Conservation (phyloP, 2,113 vertebrate genomes). For the Manacus vitellinus region DNA sequence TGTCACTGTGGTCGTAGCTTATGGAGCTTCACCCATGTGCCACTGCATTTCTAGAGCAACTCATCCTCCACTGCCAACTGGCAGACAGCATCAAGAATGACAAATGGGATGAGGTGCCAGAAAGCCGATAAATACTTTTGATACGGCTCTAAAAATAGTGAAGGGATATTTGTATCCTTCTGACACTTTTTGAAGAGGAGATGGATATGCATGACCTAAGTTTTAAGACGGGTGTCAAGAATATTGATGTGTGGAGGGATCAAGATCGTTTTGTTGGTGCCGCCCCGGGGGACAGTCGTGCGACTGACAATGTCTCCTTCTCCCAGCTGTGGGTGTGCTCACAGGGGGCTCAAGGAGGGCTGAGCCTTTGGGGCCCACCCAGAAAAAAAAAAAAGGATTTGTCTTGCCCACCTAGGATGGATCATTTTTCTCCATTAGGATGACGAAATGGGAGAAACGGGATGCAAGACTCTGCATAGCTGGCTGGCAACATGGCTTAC, state of each 20-base stretch:
- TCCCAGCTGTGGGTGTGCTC: background rate
- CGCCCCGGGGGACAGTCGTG: background rate
- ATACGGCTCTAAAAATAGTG: conserved; percentile 77
- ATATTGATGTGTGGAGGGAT: conserved; percentile 61
- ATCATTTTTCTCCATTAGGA: background rate
- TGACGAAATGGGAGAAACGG: background rate
- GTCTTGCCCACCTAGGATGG: background rate
- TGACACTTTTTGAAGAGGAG: conserved; percentile 71
- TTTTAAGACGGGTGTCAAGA: conserved; percentile 64
- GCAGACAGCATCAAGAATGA: conserved; percentile 53
- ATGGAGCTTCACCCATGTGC: background rate
- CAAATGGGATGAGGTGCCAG: conserved; percentile 72
- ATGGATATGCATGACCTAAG: conserved; percentile 76
- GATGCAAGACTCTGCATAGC: background rate
- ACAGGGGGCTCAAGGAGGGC: background rate
- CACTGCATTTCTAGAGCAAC: background rate
- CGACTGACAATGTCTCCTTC: conserved; percentile 59
- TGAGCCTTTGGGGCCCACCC: background rate
- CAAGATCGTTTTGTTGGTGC: conserved; percentile 55
- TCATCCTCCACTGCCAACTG: background rate
- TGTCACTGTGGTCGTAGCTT: background rate
- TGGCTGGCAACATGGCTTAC: background rate
- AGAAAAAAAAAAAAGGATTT: background rate
- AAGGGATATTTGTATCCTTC: conserved; percentile 61
- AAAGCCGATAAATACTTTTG: conserved; percentile 74